Base-by-base conservation (phyloP, 2,797 vertebrate genomes). In the Mionectes olivaceus region DNA sequence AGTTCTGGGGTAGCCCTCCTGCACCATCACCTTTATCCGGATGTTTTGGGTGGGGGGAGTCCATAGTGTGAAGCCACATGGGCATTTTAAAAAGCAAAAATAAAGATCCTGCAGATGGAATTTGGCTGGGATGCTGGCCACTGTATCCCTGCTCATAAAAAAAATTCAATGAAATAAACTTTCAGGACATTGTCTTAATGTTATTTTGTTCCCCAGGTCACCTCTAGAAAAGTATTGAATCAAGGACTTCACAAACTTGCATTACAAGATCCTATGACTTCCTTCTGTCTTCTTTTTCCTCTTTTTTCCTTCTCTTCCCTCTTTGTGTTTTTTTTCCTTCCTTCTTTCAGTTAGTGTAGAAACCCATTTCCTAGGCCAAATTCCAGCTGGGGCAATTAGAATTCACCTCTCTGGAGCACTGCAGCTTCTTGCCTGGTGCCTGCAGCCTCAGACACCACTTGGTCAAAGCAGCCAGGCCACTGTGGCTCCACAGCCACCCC, bases 361-460 rank as follows among this genome's bases (percentile, higher is more conserved):
- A 61, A 90, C 9, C 33, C 18, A 18, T n/a, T 86, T 77, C 53
- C 63, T 11, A 71, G 28, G n/a, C 53, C 65, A 75, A 61, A 67
- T 68, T 91, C 46, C 73, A 81, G 24, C 2, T 57, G 21, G 13
- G 32, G 19, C 11, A 68, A 61, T 23, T 63, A 53, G 27, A 75
- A 81, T 8, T 57, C 43, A 69, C 14, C 16, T 46, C 27, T 53
- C 19, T 71, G 43, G 74, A 78, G 16, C 10, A 27, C 41, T 83
- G 37, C 27, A 77, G 35, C n/a, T 84, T 25, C 16, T 71, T 7
- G 1, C 39, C 68, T 0, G 0, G 25, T 25, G 15, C 1, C 1
- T 19, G 28, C 47, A 89, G 50, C 44, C 32, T 87, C 33, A 41
- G 81, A 44, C 82, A 53, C 4, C 43, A 61, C n/a, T 24, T 47